A percentile compares a stretch with the other conserved stretches of the same genome.
These are phyloP conservation scores for Poecilia picta DNA, from an alignment of 2,797 vertebrate genomes.

Conservation along the genomic window DNA sequence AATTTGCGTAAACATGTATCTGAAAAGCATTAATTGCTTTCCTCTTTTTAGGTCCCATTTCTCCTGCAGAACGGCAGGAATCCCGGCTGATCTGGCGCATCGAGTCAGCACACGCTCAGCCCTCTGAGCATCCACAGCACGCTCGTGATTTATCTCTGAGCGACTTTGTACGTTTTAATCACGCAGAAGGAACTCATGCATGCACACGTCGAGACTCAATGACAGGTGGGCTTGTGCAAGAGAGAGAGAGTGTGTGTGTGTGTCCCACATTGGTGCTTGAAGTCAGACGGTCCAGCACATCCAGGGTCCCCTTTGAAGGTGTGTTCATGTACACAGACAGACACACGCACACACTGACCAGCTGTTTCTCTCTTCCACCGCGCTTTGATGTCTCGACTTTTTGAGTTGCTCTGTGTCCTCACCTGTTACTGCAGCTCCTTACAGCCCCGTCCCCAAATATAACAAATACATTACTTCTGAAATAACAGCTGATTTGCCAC, in stretches of 20 bases:
- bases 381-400: constrained; percentile 72
- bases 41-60: constrained; percentile 11
- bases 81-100: constrained; percentile 32
- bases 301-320: constrained; percentile 71
- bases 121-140: constrained; percentile 41
- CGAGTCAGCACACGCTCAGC: constrained; percentile 46
- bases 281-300: constrained; percentile 66
- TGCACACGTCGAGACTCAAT: constrained; percentile 37
- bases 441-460: background rate
- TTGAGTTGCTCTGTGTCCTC: constrained; percentile 37
- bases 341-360: constrained; percentile 58
- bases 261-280: constrained; percentile 46
- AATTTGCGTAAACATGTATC: background rate
- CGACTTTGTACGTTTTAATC: constrained; percentile 58
- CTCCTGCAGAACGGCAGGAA: constrained; percentile 35
- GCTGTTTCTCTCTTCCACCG: constrained; percentile 67
- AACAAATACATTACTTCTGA: background rate
- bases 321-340: constrained; percentile 51
- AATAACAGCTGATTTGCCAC: background rate
- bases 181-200: constrained; percentile 41
- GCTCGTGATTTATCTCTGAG: constrained; percentile 61
- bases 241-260: constrained; percentile 16
- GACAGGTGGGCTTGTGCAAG: constrained; percentile 56
- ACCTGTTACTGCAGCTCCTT: constrained; percentile 1
- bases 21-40: background rate